Base-by-base conservation (phyloP, 2,113 vertebrate species). In the Sapayoa aenigma region DNA sequence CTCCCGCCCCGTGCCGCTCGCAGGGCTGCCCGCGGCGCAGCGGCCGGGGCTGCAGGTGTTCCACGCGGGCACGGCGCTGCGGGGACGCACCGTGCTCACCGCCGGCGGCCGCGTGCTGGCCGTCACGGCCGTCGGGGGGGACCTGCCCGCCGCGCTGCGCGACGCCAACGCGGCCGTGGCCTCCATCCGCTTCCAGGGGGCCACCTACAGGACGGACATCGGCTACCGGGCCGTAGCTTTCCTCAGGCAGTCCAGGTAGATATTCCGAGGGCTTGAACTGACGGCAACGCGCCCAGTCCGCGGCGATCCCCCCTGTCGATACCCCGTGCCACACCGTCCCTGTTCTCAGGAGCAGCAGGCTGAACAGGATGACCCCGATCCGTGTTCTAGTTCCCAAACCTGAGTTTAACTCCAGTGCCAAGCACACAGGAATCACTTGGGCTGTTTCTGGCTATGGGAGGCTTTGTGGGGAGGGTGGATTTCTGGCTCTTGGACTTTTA, bases 21-120 rank as follows among this genome's bases (percentile, higher is more conserved):
- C n/a, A 99, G 99, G 99, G 44, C 93, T 99, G 68, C 91, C 98
- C 8, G 97, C 97, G 93, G 98, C 98, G 39, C 95, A 96, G 78
- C 97, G 98, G 17, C 97, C 97, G 75, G 99, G 98, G 13, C 84
- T 99, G 81, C 98, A 99, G 96, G 99, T 99, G 37, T 99, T 99
- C 97, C 99, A 99, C 11, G 99, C 99, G 0, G 99, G 99, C 74
- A 99, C 99, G 0, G 89, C 98, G 12, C 94, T 99, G 35, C 98
- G 98, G 83, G 98, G 98, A 1, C 98, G 98, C 46, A 97, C 72
- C 56, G 97, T 99, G 81, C 97, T 99, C 27, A 99, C 99, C 68
- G 99, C 93, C 0, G 99, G 99, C 1, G 99, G 99, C 37, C 98
- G 99, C 77, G 99, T 99, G 66, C 98, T 99, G 19, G 97, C 99